Percentiles rank a stretch among this genome's conserved stretches.
These are phyloP conservation scores for Colletes gigas DNA, from an alignment of 1,140 invertebrate genomes.

Conservation along the genomic window DNA sequence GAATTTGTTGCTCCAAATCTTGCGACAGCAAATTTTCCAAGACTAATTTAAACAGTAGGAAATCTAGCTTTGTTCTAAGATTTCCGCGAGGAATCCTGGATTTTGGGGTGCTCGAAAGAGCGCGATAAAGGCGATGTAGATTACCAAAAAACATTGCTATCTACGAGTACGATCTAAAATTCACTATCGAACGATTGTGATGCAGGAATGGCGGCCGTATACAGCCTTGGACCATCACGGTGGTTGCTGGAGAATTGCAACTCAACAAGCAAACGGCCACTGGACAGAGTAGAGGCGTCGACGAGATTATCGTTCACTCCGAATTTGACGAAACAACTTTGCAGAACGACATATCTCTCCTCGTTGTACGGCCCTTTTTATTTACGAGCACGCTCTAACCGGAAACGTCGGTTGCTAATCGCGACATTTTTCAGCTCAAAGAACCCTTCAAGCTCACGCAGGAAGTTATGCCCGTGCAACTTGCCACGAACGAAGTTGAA, in stretches of 20 bases:
- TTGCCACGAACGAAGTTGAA: neutral
- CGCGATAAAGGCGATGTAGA: too few species aligned
- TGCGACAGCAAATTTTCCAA: too few species aligned
- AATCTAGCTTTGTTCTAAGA: too few species aligned
- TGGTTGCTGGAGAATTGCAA: constrained; percentile 65
- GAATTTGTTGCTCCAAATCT: too few species aligned
- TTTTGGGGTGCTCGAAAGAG: too few species aligned
- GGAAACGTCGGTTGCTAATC: too few species aligned
- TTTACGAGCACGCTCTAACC: neutral
- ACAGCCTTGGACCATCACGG: constrained; percentile 56
- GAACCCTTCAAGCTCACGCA: constrained; percentile 37
- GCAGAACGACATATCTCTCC: constrained; percentile 70
- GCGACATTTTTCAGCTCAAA: constrained; percentile 40
- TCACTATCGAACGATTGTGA: too few species aligned
- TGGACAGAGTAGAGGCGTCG: constrained; percentile 58
- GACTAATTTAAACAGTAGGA: too few species aligned
- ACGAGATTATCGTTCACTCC: constrained; percentile 56
- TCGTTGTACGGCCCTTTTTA: constrained; percentile 59
- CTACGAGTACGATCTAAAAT: too few species aligned
- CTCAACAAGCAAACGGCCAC: constrained; percentile 5
- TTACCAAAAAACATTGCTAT: too few species aligned
- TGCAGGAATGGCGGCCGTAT: constrained; percentile 17
- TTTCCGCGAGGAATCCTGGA: too few species aligned
- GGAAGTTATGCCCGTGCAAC: constrained; percentile 23
- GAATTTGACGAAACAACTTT: constrained; percentile 37